phyloP scores from a whole-genome alignment of 2,888 invertebrate species.

The Anoncus sp. region DNA sequence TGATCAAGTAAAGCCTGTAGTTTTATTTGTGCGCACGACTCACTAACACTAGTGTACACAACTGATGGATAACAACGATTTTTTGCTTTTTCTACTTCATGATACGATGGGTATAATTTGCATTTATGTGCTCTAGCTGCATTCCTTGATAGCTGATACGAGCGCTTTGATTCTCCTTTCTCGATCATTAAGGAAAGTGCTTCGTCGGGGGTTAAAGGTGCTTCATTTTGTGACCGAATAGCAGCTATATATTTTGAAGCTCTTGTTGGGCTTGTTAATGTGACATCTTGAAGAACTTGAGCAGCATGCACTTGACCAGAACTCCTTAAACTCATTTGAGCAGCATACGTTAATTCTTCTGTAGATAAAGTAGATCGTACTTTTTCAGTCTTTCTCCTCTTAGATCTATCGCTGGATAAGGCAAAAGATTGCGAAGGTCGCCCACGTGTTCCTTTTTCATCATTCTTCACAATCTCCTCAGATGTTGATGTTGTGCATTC shows the following conservation, averaged over 20 bases:
- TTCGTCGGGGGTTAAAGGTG: constrained; percentile 31
- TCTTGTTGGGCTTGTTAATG: background rate
- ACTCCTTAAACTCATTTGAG: constrained; percentile 12
- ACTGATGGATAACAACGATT: background rate
- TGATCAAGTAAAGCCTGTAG: constrained; percentile 4
- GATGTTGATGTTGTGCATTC: background rate
- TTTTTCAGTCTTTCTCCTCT: constrained; percentile 29
- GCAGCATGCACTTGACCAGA: background rate
- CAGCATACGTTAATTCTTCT: constrained; percentile 35
- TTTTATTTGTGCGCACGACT: background rate
- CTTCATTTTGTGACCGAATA: constrained; percentile 5
- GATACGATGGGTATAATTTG: constrained; percentile 15
- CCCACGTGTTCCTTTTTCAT: background rate
- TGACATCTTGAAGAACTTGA: background rate
- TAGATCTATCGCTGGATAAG: constrained; percentile 33
- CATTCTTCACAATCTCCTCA: background rate
- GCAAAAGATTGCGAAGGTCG: constrained; percentile 29
- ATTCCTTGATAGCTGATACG: constrained; percentile 33
- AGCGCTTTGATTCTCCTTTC: constrained; percentile 17
- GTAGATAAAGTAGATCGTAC: constrained; percentile 23
- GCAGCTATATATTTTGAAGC: constrained; percentile 16
- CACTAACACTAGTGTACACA: background rate
- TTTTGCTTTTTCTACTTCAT: background rate
- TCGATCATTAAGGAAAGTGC: constrained; percentile 34
- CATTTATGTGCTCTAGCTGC: constrained; percentile 17